Percentiles rank a stretch among this genome's conserved stretches.
Conservation (phyloP, 2,888 invertebrate species). For the Conops quadrifasciatus region DNA sequence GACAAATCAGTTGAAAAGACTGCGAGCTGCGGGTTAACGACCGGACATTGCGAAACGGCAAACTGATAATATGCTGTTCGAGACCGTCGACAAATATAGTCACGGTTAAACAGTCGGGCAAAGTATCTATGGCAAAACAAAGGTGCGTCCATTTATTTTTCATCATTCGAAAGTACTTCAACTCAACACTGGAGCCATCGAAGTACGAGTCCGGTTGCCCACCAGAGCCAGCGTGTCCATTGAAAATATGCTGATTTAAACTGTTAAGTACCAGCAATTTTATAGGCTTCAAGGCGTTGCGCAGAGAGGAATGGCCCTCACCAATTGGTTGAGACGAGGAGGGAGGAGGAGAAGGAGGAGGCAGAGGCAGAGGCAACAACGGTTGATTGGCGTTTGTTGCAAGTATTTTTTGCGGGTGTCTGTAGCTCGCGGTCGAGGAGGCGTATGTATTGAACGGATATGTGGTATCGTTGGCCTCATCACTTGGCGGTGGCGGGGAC, state of each 20-base stretch:
- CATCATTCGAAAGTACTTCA: constrained; percentile 55
- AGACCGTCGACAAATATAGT: constrained; percentile 57
- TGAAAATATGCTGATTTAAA: constrained; percentile 57
- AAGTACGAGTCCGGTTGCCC: constrained; percentile 48
- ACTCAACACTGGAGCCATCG: constrained; percentile 54
- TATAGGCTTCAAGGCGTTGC: constrained; percentile 60
- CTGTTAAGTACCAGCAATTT: constrained; percentile 60
- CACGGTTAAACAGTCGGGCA: constrained; percentile 54
- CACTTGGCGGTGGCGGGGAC: constrained; percentile 31
- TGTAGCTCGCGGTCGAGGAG: neutral
- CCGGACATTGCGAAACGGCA: constrained; percentile 58
- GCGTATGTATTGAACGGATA: constrained; percentile 9
- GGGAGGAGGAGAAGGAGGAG: neutral
- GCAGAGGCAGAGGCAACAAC: neutral
- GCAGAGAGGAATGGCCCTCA: constrained; percentile 47
- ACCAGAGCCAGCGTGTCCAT: constrained; percentile 50
- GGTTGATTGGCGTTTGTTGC: constrained; percentile 16
- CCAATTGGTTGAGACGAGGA: neutral
- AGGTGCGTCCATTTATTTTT: constrained; percentile 63
- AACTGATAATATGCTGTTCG: constrained; percentile 54
- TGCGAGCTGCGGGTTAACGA: constrained; percentile 52
- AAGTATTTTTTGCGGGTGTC: constrained; percentile 34
- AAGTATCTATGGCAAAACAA: constrained; percentile 54
- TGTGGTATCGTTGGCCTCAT: constrained; percentile 39
- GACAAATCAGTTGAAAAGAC: constrained; percentile 58